phyloP scores from a whole-genome alignment of 2,888 invertebrate genomes.

The Athalia cordata region DNA sequence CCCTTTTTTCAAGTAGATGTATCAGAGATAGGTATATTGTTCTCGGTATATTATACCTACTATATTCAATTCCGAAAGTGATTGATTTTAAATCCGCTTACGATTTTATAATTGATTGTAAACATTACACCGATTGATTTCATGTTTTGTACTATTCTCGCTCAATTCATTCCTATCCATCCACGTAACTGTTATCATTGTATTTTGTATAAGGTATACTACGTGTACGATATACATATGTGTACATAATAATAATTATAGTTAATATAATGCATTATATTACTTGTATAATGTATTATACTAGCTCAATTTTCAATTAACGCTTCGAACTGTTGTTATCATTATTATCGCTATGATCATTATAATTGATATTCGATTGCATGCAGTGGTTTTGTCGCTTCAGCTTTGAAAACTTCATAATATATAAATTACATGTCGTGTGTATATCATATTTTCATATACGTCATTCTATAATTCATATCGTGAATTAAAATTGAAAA shows the following conservation, averaged over 20 bases:
- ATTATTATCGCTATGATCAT: not conserved
- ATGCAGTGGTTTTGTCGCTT: slow-evolving; percentile 47
- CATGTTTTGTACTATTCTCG: not conserved
- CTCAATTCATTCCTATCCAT: no score
- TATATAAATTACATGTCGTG: no score
- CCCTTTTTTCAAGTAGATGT: no score
- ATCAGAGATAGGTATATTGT: no score
- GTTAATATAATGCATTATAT: not conserved
- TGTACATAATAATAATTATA: not conserved
- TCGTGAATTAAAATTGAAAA: no score
- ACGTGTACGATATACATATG: not conserved
- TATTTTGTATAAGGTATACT: slow-evolving; percentile 1
- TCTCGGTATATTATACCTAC: not conserved
- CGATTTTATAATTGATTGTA: not conserved
- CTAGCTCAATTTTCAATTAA: slow-evolving; percentile 33
- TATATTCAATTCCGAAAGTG: not conserved
- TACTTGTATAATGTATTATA: not conserved
- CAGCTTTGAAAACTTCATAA: not conserved
- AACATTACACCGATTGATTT: not conserved
- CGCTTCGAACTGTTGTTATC: slow-evolving; percentile 1
- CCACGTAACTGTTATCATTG: no score
- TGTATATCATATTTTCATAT: no score
- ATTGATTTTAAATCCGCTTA: not conserved
- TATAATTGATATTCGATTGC: slow-evolving; percentile 22
- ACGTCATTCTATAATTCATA: no score